Evolutionary conservation across 1,140 invertebrate genomes (phyloP).

Genomic region (Platyscapa corneri): DNA sequence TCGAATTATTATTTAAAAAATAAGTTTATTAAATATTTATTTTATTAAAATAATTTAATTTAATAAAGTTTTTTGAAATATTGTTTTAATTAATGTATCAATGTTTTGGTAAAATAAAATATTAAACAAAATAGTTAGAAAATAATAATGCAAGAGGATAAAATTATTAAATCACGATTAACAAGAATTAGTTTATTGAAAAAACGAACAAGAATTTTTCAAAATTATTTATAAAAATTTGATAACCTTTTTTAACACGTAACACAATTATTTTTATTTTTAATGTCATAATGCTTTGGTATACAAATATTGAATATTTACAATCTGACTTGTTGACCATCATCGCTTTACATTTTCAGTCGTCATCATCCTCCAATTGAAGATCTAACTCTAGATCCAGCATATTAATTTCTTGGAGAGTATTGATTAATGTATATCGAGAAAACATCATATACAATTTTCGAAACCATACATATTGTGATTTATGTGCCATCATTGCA

Average conservation of each 20-base stretch:
- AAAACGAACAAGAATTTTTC: neutral
- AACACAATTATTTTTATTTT: neutral
- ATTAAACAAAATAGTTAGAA: no score
- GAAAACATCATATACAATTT: constrained; percentile 92
- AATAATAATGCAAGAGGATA: neutral
- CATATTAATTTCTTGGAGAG: constrained; percentile 81
- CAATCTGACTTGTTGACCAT: constrained; percentile 21
- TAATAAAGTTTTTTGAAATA: no score
- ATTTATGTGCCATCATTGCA: constrained; percentile 90
- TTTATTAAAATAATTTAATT: no score
- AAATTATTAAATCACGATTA: constrained; percentile 9
- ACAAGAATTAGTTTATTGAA: constrained; percentile 4
- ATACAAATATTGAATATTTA: constrained; percentile 45
- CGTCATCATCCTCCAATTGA: constrained; percentile 80
- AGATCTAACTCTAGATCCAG: constrained; percentile 84
- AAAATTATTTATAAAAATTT: constrained; percentile 9
- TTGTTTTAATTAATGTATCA: no score
- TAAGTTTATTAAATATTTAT: no score
- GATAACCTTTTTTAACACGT: neutral
- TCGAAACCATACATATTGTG: constrained; percentile 95
- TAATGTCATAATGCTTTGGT: constrained; percentile 43
- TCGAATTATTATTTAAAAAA: no score
- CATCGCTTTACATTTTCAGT: constrained; percentile 45
- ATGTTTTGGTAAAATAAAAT: no score
- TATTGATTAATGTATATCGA: constrained; percentile 93